phyloP scores from a whole-genome alignment of 35 echinoderm and acorn worm genomes.

The Eucidaris tribuloides region DNA sequence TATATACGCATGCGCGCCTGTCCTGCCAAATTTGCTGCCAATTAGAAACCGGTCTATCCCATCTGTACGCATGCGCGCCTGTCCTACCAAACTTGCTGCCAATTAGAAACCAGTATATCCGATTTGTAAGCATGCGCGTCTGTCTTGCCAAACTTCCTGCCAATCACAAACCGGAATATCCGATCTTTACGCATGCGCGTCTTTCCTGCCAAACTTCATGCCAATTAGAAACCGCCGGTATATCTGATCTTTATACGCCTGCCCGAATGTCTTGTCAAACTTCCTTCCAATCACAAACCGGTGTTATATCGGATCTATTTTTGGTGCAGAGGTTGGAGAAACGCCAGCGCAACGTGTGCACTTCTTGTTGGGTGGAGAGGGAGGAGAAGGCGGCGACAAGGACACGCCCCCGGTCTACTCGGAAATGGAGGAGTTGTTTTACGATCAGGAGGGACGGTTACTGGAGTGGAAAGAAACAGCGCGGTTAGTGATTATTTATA shows the following conservation, averaged over 20 bases:
- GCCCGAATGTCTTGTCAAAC: neutral
- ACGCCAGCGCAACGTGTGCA: conserved; percentile 71
- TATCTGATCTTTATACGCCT: neutral
- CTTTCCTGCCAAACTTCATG: neutral
- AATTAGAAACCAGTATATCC: neutral
- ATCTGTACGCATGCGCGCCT: no score
- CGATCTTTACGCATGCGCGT: neutral
- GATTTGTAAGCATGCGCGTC: neutral
- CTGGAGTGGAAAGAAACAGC: conserved; percentile 98
- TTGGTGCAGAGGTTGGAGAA: conserved; percentile 57
- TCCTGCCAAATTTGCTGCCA: no score
- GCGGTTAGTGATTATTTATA: conserved; percentile 55
- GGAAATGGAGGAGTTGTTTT: conserved; percentile 92
- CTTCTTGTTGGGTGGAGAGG: conserved; percentile 58
- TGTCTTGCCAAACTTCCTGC: no score
- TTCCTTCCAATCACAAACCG: neutral
- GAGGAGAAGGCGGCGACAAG: neutral
- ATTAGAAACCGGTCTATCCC: no score
- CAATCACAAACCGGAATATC: neutral
- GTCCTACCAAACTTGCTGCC: no score
- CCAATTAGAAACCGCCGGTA: neutral
- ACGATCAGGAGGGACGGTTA: conserved; percentile 79
- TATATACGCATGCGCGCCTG: no score
- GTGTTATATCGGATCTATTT: no score
- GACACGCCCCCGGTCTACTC: conserved; percentile 75